These are phyloP conservation scores for Tiliqua scincoides DNA, from an alignment of 2,113 vertebrate genomes.

Conservation along the genomic window DNA sequence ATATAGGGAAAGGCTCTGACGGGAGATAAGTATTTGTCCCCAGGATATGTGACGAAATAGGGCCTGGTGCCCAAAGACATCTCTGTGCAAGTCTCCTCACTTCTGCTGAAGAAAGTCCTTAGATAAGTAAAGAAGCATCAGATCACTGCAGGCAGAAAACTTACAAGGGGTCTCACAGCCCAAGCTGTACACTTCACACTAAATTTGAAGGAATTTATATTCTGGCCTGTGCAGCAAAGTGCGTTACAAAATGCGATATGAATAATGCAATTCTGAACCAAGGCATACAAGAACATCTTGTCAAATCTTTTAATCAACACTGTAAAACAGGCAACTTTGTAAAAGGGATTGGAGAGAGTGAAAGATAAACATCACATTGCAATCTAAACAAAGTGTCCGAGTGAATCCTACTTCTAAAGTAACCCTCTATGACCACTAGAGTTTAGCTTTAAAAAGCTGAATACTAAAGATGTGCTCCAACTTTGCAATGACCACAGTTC, in stretches of 20 bases:
- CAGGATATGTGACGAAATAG: background rate
- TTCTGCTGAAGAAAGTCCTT: background rate
- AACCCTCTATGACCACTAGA: conserved; percentile 15
- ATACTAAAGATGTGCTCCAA: conserved; percentile 21
- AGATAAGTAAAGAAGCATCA: background rate
- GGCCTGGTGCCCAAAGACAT: background rate
- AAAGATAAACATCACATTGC: conserved; percentile 46
- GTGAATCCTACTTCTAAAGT: conserved; percentile 43
- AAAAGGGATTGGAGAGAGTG: conserved; percentile 15
- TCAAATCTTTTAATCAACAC: conserved; percentile 69
- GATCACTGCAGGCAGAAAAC: background rate
- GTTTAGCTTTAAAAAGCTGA: conserved; percentile 35
- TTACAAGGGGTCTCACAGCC: too few species aligned
- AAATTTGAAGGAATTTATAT: background rate
- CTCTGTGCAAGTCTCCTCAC: background rate
- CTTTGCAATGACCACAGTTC: conserved; percentile 39
- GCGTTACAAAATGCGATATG: background rate
- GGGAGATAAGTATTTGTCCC: background rate
- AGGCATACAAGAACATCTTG: conserved; percentile 45
- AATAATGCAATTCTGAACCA: conserved; percentile 22
- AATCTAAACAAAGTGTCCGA: conserved; percentile 59
- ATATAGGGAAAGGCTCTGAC: background rate
- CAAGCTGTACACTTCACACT: accelerated
- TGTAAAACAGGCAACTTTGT: conserved; percentile 55
- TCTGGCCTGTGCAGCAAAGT: background rate